Evolutionary conservation across 2,797 vertebrate genomes (phyloP).

Genomic region (Notolabrus celidotus): DNA sequence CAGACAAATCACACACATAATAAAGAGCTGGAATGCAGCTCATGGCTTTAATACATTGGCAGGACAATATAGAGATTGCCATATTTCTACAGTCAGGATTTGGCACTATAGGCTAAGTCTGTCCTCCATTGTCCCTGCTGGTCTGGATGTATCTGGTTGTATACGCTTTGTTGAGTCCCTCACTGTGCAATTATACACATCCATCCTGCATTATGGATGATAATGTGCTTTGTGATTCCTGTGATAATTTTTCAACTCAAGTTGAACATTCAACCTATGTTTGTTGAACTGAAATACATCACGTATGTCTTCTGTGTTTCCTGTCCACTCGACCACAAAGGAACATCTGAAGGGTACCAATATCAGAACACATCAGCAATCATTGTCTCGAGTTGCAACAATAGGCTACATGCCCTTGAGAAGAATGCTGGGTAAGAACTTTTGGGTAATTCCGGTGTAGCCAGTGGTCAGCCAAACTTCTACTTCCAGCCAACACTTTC

Average conservation of each 20-base stretch:
- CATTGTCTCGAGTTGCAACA: no score
- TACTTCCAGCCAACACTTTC: no score
- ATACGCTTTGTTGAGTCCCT: slow-evolving; percentile 41
- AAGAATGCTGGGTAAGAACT: no score
- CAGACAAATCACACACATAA: slow-evolving; percentile 60
- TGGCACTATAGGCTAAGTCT: slow-evolving; percentile 72
- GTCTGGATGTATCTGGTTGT: slow-evolving; percentile 56
- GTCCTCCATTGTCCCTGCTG: slow-evolving; percentile 68
- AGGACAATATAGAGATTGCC: slow-evolving; percentile 75
- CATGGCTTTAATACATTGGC: slow-evolving; percentile 77
- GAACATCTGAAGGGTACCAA: not conserved
- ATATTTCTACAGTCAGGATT: slow-evolving; percentile 77
- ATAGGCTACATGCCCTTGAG: no score
- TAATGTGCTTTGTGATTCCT: slow-evolving; percentile 15
- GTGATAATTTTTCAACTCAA: slow-evolving; percentile 9
- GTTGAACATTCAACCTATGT: slow-evolving; percentile 13
- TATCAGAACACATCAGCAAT: no score
- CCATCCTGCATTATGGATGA: slow-evolving; percentile 26
- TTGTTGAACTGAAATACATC: not conserved
- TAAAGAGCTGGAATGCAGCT: slow-evolving; percentile 67
- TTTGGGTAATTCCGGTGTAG: no score
- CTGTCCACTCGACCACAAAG: not conserved
- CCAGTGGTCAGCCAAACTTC: no score
- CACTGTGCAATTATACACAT: slow-evolving; percentile 41
- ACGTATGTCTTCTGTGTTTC: slow-evolving; percentile 5